Evolutionary conservation across 1,140 invertebrate species (phyloP).

Genomic region (Meloidogyne floridensis): DNA sequence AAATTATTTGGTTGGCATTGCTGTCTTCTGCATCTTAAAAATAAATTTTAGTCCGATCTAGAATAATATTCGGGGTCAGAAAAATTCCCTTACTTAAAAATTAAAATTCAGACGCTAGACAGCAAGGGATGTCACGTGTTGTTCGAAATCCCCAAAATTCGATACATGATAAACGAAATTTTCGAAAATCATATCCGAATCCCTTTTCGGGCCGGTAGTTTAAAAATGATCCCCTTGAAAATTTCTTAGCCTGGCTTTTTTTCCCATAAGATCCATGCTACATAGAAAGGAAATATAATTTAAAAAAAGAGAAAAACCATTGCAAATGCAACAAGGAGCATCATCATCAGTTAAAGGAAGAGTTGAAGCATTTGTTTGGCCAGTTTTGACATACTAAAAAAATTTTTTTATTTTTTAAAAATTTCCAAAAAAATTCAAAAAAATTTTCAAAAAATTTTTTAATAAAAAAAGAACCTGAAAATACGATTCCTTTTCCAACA

Average conservation of each 20-base stretch:
- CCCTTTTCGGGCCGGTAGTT: too few relatives aligned
- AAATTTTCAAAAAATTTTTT: background rate
- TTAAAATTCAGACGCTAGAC: too few relatives aligned
- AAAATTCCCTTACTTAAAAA: too few relatives aligned
- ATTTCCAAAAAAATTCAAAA: background rate
- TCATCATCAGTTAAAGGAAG: conserved; percentile 41
- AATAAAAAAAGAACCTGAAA: conserved; percentile 38
- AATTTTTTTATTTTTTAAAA: background rate
- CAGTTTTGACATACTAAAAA: conserved; percentile 16
- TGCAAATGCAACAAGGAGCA: conserved; percentile 57
- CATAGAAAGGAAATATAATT: background rate
- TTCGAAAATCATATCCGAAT: too few relatives aligned
- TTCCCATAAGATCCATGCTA: too few relatives aligned
- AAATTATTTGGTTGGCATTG: conserved; percentile 91
- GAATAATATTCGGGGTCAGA: too few relatives aligned
- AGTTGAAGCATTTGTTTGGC: conserved; percentile 14
- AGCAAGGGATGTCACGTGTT: too few relatives aligned
- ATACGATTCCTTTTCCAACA: conserved; percentile 48
- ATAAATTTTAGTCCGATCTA: too few relatives aligned
- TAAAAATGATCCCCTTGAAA: too few relatives aligned
- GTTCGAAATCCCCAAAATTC: too few relatives aligned
- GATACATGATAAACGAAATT: too few relatives aligned
- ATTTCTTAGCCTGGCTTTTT: too few relatives aligned
- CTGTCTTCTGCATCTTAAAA: conserved; percentile 83
- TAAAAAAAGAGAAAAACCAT: conserved; percentile 61